These are phyloP conservation scores for Ormyrus labotus DNA, from an alignment of 2,888 invertebrate species.

Conservation along the genomic window DNA sequence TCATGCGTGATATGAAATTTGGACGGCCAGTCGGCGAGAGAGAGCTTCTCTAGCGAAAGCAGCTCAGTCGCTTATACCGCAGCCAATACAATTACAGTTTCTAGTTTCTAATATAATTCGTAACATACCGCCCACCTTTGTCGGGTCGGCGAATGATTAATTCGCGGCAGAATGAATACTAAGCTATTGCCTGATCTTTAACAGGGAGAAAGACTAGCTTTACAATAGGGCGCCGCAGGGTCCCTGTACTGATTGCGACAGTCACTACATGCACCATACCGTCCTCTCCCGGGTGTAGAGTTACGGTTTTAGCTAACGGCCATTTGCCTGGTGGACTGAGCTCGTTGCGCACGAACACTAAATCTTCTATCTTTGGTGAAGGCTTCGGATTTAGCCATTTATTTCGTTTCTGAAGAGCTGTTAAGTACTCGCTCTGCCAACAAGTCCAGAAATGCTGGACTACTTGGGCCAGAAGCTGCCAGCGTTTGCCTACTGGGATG, in stretches of 20 bases:
- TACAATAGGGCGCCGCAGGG: not conserved
- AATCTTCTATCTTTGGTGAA: not conserved
- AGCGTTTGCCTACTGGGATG: not conserved
- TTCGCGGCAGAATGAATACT: not conserved
- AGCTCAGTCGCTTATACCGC: too few species aligned
- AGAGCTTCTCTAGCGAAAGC: too few species aligned
- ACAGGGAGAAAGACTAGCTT: not conserved
- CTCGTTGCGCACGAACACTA: not conserved
- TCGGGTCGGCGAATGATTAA: not conserved
- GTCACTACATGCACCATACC: not conserved
- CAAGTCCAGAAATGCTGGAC: constrained; percentile 3
- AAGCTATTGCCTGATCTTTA: not conserved
- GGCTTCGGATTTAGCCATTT: not conserved
- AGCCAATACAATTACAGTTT: too few species aligned
- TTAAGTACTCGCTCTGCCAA: not conserved
- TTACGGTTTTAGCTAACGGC: not conserved
- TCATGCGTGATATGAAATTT: too few species aligned
- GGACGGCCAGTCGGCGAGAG: too few species aligned
- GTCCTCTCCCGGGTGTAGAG: not conserved
- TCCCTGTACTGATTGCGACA: not conserved
- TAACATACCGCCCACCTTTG: constrained; percentile 2
- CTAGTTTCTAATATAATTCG: not conserved
- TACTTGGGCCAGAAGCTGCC: not conserved
- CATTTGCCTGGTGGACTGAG: not conserved
- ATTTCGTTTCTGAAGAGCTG: not conserved